Conservation (phyloP, 2,113 vertebrate species). For the Fregetta grallaria region DNA sequence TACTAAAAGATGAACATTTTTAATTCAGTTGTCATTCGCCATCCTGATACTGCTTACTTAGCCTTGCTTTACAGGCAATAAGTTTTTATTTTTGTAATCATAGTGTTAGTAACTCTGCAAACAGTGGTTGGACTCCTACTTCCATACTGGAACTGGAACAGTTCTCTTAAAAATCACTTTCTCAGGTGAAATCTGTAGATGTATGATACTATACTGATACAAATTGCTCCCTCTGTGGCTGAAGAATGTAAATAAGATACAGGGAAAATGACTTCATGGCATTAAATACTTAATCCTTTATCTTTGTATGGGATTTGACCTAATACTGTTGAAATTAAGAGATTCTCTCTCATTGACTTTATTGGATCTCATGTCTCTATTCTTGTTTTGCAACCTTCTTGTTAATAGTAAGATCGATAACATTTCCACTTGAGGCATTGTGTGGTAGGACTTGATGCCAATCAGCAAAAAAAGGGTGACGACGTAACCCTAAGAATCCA, state of each 20-base stretch:
- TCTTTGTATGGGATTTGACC: not conserved
- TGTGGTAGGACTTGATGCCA: not conserved
- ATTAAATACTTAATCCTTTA: not conserved
- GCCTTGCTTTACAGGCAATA: not conserved
- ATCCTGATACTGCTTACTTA: not conserved
- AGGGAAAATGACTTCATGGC: not conserved
- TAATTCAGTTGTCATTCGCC: conserved; percentile 2
- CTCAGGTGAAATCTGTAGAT: not conserved
- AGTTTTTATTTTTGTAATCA: not conserved
- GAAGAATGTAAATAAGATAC: not conserved
- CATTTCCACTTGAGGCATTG: not conserved
- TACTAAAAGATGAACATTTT: conserved; percentile 44
- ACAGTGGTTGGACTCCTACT: not conserved
- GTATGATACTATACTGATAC: not conserved
- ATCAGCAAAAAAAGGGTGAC: not conserved
- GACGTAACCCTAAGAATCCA: not conserved
- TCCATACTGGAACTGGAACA: not conserved
- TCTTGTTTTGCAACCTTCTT: not conserved
- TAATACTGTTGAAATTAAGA: not conserved
- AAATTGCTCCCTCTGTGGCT: not conserved
- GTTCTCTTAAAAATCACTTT: not conserved
- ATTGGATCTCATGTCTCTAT: not conserved
- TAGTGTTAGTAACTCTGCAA: not conserved
- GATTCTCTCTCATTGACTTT: not conserved
- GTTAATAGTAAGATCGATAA: not conserved